phyloP scores from a whole-genome alignment of 2,888 invertebrate species.

The Panzeria rudis region DNA sequence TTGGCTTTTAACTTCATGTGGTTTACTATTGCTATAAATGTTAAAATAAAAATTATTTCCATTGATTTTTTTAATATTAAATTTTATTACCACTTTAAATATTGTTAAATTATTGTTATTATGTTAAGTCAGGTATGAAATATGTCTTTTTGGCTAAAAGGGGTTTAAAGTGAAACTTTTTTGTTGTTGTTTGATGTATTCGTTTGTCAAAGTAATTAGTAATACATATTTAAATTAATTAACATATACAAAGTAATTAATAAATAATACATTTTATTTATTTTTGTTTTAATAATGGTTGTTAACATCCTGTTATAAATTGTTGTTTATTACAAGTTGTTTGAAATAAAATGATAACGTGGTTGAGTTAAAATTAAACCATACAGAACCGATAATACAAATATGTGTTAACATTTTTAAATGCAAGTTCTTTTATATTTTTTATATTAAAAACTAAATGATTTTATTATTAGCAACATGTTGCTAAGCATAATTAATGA shows the following conservation, averaged over 20 bases:
- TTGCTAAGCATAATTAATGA: no score
- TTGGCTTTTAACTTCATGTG: conserved; percentile 24
- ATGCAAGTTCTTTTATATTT: no score
- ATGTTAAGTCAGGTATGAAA: neutral
- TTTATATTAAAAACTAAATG: no score
- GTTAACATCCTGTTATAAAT: conserved; percentile 57
- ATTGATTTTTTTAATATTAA: conserved; percentile 24
- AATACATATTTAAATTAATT: conserved; percentile 36
- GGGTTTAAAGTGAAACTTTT: conserved; percentile 24
- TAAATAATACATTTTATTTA: neutral
- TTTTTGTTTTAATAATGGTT: conserved; percentile 38
- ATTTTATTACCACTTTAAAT: conserved; percentile 23
- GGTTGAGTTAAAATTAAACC: conserved; percentile 26
- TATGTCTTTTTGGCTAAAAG: conserved; percentile 11
- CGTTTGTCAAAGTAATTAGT: conserved; percentile 13
- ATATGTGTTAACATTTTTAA: neutral
- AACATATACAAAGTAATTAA: conserved; percentile 16
- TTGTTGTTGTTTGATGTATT: neutral
- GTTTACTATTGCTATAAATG: conserved; percentile 48
- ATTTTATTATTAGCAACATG: no score
- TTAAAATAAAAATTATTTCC: conserved; percentile 15
- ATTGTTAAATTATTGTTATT: conserved; percentile 2
- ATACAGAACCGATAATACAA: neutral
- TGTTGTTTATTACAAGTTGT: conserved; percentile 13
- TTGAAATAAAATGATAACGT: neutral